Conservation (phyloP, 2,113 vertebrate genomes). For the Pedionomus torquatus region DNA sequence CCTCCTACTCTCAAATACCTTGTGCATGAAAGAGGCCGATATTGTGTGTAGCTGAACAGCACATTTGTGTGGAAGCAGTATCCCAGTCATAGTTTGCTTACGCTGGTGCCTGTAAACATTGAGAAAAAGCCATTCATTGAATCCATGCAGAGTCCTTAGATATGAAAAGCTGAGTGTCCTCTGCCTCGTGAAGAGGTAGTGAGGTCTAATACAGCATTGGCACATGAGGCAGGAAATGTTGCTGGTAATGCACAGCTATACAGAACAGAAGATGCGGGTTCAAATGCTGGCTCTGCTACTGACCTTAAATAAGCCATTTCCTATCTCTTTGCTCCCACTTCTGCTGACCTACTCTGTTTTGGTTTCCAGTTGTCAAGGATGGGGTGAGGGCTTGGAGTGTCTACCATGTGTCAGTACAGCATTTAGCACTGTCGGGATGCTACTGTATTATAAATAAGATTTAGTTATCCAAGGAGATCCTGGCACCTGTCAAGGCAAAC, state of each 20-base stretch:
- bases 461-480: neutral
- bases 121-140: neutral
- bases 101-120: neutral
- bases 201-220: neutral
- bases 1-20: neutral
- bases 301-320: neutral
- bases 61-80: neutral
- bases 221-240: neutral
- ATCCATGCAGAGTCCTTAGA: neutral
- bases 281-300: neutral
- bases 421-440: neutral
- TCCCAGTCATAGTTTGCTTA: fast-evolving
- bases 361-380: neutral
- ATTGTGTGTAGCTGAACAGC: neutral
- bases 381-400: neutral
- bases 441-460: neutral
- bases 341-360: neutral
- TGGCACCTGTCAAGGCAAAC: neutral
- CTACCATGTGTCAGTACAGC: neutral
- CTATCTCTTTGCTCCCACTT: neutral
- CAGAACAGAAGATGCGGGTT: neutral
- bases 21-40: neutral
- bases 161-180: neutral
- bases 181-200: neutral
- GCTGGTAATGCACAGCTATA: neutral